Evolutionary conservation across 2,797 vertebrate species (phyloP), one percentile per base, ranked within the genome.

Genomic region (Arrhamphus sclerolepis): DNA sequence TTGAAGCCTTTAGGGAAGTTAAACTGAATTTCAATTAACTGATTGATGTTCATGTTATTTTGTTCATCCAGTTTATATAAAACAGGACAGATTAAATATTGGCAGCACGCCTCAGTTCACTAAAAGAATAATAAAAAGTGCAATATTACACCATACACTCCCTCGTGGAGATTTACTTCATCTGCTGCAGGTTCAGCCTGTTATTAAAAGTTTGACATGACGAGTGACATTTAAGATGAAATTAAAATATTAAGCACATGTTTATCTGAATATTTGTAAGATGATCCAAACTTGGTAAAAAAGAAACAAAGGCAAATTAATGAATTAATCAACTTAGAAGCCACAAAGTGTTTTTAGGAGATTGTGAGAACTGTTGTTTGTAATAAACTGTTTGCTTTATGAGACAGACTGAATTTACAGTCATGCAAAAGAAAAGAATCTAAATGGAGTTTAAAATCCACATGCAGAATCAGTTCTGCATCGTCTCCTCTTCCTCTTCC

Each of bases 401-500:
- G 8, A 29, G 6, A 29, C 28, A 29, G 6, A 29, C 6, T 29
- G 28, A 29, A 29, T 29, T 29, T 6, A 29, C 28, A 34, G 2
- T 10, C 9, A 10, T 11, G 31, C 4, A 34, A 34, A 34, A 34
- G 31, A 11, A 34, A 34, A 34, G 31, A 9, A 11, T 34, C 31
- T 34, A 34, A 34, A 34, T 34, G 10, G 24, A 26, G n/a, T n/a
- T n/a, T n/a, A n/a, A n/a, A n/a, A n/a, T n/a, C n/a, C n/a, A n/a
- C n/a, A n/a, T n/a, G 46, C 52, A 59, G 0, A 50, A 66, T 63
- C 3, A 0, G 42, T 21, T 22, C 1, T 8, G n/a, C 48, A 4
- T 62, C 38, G 39, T 29, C 8, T 11, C 31, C 31, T 8, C n/a
- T 17, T 54, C 68, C 66, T 58, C 28, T 39, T 31, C 7, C n/a